Percentiles rank a stretch among this genome's conserved stretches.
Evolutionary conservation across 2,888 invertebrate genomes (phyloP).

Genomic region (Sepioteuthis lessoniana): DNA sequence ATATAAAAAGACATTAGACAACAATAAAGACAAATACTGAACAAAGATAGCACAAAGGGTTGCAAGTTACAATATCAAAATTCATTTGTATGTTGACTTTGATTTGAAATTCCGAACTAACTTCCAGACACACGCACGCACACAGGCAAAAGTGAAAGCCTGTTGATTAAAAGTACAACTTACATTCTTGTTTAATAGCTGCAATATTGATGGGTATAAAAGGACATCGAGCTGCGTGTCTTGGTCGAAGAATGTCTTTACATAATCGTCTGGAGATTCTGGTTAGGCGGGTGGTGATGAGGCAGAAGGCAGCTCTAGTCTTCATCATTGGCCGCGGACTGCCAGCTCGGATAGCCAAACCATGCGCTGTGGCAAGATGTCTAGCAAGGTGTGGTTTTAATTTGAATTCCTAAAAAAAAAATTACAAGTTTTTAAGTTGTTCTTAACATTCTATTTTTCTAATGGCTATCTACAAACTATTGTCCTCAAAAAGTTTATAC

Average conservation of each 20-base stretch:
- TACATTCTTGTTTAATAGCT: conserved; percentile 91
- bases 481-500: no score
- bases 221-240: conserved; percentile 92
- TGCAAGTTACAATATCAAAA: neutral
- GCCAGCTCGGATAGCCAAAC: conserved; percentile 82
- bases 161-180: conserved; percentile 60
- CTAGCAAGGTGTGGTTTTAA: conserved; percentile 93
- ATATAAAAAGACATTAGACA: neutral
- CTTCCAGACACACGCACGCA: conserved; percentile 37
- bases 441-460: conserved; percentile 24
- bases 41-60: conserved; percentile 33
- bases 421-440: conserved; percentile 34
- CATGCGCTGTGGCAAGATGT: conserved; percentile 94
- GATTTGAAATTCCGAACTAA: neutral
- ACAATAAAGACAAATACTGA: neutral
- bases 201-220: conserved; percentile 79
- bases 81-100: conserved; percentile 4
- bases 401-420: conserved; percentile 84
- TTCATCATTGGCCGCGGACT: conserved; percentile 96
- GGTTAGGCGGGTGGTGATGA: conserved; percentile 92
- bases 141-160: conserved; percentile 38
- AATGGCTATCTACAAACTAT: no score
- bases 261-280: conserved; percentile 91
- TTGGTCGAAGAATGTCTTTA: conserved; percentile 84
- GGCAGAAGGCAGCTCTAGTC: conserved; percentile 95